phyloP scores from a whole-genome alignment of 2,797 vertebrate genomes.

The Spinibarbus caldwelli region DNA sequence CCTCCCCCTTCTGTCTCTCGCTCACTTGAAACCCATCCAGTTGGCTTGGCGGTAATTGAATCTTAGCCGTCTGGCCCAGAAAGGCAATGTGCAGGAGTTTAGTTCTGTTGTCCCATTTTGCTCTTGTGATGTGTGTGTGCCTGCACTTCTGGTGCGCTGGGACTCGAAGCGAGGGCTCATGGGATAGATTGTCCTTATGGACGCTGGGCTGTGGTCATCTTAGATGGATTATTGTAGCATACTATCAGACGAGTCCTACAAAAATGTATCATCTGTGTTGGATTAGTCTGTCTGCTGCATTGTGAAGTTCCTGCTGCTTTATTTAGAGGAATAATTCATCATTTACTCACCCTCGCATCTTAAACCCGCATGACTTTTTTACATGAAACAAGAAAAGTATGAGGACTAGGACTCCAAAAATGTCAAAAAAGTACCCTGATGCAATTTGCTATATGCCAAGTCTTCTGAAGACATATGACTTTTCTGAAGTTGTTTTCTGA shows the following conservation, averaged over 20 bases:
- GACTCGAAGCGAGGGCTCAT: slow-evolving; percentile 31
- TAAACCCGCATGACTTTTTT: background rate
- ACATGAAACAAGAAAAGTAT: background rate
- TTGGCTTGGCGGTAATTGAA: slow-evolving; percentile 57
- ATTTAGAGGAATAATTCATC: slow-evolving; percentile 12
- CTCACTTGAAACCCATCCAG: slow-evolving; percentile 51
- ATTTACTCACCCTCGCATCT: background rate
- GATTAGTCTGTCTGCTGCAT: slow-evolving; percentile 32
- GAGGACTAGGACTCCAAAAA: background rate
- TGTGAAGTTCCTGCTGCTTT: slow-evolving; percentile 5
- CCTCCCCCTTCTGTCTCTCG: slow-evolving; percentile 22
- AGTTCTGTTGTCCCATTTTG: slow-evolving; percentile 56
- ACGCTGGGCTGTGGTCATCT: slow-evolving; percentile 34
- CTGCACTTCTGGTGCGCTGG: slow-evolving; percentile 37
- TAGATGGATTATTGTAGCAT: slow-evolving; percentile 59
- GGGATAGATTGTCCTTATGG: slow-evolving; percentile 48
- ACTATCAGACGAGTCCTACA: slow-evolving; percentile 41
- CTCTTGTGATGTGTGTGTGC: slow-evolving; percentile 43
- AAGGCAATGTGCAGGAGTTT: slow-evolving; percentile 48
- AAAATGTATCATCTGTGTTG: slow-evolving; percentile 31
- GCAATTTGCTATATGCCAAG: background rate
- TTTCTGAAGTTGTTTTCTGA: background rate
- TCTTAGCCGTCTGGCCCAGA: slow-evolving; percentile 50
- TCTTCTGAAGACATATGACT: background rate
- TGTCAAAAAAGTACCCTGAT: background rate